These are phyloP conservation scores for Pomacea maculata DNA, from an alignment of 1,140 invertebrate genomes.

Conservation along the genomic window DNA sequence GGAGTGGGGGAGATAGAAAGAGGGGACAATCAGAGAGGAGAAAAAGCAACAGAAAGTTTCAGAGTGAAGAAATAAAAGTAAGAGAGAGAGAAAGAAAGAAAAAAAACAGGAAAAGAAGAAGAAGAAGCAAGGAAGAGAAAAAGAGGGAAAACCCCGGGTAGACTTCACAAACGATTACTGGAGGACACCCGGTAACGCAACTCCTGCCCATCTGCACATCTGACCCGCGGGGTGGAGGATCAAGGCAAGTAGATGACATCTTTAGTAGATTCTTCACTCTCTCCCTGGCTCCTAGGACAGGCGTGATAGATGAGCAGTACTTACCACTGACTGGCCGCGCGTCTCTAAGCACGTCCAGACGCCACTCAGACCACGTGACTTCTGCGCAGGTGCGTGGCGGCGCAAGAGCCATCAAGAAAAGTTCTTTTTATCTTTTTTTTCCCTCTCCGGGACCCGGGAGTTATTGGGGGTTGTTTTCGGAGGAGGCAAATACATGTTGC, in stretches of 20 bases:
- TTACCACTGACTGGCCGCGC: constrained; percentile 7
- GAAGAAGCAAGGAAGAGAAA: too few species aligned
- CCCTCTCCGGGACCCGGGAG: too few species aligned
- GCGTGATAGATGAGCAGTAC: constrained; percentile 12
- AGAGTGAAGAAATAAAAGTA: background rate
- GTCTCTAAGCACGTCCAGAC: constrained; percentile 10
- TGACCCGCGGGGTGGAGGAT: background rate
- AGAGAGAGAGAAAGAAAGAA: too few species aligned
- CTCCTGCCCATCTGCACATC: constrained; percentile 12
- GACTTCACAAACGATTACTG: too few species aligned
- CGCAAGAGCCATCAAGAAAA: background rate
- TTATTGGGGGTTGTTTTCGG: constrained; percentile 4
- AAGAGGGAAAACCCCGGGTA: too few species aligned
- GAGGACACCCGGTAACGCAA: background rate
- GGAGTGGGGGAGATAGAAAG: background rate
- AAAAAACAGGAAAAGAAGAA: too few species aligned
- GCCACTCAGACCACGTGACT: constrained; percentile 5
- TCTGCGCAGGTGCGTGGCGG: constrained; percentile 22
- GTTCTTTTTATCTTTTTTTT: background rate
- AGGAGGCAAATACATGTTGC: constrained; percentile 19
- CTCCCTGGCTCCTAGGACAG: background rate
- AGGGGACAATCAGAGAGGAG: background rate
- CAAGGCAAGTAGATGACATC: constrained; percentile 11
- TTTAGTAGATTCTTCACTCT: constrained; percentile 9
- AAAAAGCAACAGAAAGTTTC: background rate